Evolutionary conservation across 2,797 vertebrate genomes (phyloP), one percentile per base, ranked within the genome.

Genomic region (Silurus aristotelis): DNA sequence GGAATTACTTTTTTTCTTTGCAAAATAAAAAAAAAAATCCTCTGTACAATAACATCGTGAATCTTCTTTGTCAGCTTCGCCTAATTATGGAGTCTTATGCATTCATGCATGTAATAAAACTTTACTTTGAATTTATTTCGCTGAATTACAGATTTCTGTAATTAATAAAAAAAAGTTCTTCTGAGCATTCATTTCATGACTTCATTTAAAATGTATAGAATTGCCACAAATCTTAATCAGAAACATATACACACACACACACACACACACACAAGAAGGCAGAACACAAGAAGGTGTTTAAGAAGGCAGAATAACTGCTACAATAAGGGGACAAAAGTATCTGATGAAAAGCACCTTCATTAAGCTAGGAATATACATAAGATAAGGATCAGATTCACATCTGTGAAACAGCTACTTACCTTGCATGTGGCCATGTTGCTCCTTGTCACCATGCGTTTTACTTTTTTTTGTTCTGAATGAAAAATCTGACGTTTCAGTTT

Each of bases 91-190:
- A 60, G 43, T 68, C 19, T 82, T 85, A 71, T 87, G 83, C 80
- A 87, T 84, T 70, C 66, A 81, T 84, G 83, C 85, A 84, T 80
- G 82, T 55, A 88, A 86, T 91, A 80, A 84, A 89, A 89, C 86
- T 73, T 80, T 79, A 87, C 87, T 85, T 70, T 72, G 76, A 77
- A 88, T 72, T 87, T 66, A 52, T 83, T 77, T 83, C 80, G 87
- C 20, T 38, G 55, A 88, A 75, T 80, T 80, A 61, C 68, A 82
- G 61, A 77, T 68, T 63, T 79, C 31, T 22, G n/a, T 46, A 76
- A 75, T 80, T 48, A 73, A 38, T 72, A 8, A 61, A 76, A 67
- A 73, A 61, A 15, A 2, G 14, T 55, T 77, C 31, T 52, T 12
- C 75, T 1, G 17, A 73, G 9, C 75, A 60, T 58, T 77, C 58